phyloP scores from a whole-genome alignment of 2,888 invertebrate species.

The Thereva nobilitata region DNA sequence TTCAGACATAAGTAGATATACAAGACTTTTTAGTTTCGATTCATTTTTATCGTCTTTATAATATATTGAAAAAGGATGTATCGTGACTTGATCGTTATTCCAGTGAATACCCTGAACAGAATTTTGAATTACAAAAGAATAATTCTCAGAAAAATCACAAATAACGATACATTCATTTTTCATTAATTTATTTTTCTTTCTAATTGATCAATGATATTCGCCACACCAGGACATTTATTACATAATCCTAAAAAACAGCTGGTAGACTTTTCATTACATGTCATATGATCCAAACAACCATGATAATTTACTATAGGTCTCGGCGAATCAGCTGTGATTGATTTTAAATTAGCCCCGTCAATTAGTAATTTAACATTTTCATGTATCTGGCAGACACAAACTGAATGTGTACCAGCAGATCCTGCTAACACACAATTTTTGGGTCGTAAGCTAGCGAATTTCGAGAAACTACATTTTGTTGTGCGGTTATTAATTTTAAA shows the following conservation, averaged over 20 bases:
- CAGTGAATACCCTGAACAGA: no score
- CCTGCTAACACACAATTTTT: slow-evolving; percentile 39
- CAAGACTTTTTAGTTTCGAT: no score
- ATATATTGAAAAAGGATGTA: no score
- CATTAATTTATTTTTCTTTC: background rate
- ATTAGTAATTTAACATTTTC: slow-evolving; percentile 38
- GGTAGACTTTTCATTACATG: no score
- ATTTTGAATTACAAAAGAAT: no score
- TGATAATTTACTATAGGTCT: background rate
- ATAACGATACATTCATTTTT: slow-evolving; percentile 5
- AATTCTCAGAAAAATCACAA: slow-evolving; percentile 5
- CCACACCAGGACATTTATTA: no score
- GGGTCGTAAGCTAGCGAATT: slow-evolving; percentile 36
- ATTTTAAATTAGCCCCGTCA: no score
- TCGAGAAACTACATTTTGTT: slow-evolving; percentile 29
- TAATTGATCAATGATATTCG: no score
- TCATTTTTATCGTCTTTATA: no score
- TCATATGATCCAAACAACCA: background rate
- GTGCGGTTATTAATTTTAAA: background rate
- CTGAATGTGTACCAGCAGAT: slow-evolving; percentile 38
- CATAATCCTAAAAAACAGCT: no score
- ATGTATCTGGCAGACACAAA: slow-evolving; percentile 39
- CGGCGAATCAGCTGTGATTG: background rate
- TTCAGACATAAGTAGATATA: no score
- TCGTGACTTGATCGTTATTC: no score